A percentile compares a stretch with the other conserved stretches of the same genome.
Conservation (phyloP, 2,888 invertebrate species). For the Nomada ruficornis region DNA sequence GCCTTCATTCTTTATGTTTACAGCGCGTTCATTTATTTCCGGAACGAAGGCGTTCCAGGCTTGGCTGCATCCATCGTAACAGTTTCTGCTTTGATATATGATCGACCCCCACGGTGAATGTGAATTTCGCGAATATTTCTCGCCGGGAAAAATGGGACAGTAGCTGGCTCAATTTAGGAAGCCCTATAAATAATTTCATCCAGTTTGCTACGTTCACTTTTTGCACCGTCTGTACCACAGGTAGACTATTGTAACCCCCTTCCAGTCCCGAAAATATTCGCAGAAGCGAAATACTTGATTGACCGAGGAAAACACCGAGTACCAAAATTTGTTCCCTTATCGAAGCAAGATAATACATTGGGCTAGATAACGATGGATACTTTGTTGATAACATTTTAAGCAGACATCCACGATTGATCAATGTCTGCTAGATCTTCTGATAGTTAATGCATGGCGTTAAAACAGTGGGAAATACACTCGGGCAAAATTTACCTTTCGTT, state of each 20-base stretch:
- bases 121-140: conserved; percentile 1
- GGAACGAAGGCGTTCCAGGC: background rate
- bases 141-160: background rate
- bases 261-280: background rate
- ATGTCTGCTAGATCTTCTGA: background rate
- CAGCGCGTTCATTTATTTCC: conserved; percentile 19
- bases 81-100: conserved; percentile 13
- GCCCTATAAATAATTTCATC: background rate
- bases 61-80: conserved; percentile 24
- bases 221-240: background rate
- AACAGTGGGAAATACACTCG: background rate
- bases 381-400: background rate
- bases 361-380: background rate
- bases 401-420: background rate
- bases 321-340: background rate
- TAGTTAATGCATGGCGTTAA: background rate
- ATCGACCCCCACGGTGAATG: background rate
- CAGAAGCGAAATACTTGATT: background rate
- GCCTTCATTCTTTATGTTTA: conserved; percentile 35
- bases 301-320: too few relatives aligned
- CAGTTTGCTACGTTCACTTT: background rate
- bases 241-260: background rate
- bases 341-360: background rate
- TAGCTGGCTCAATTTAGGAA: background rate
- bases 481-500: conserved; percentile 23